Evolutionary conservation across 2,797 vertebrate species (phyloP).

Genomic region (Cuniculus paca): DNA sequence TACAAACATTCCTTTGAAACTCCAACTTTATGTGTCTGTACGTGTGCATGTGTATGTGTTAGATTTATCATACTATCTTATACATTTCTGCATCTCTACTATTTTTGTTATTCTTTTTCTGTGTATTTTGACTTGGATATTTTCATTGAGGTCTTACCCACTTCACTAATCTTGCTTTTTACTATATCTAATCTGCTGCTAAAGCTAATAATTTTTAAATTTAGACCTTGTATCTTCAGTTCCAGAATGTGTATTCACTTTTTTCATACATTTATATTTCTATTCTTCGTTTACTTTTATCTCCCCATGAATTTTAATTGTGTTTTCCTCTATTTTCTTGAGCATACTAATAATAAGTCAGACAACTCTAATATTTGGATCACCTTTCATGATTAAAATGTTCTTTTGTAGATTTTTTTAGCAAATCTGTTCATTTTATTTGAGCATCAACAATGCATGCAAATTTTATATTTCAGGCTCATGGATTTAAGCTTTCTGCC

Average conservation of each 20-base stretch:
- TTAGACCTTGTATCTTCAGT: background rate
- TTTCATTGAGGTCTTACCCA: slow-evolving; percentile 30
- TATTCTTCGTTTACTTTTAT: background rate
- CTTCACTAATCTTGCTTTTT: slow-evolving; percentile 8
- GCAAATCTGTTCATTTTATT: background rate
- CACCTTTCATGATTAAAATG: background rate
- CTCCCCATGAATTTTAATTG: background rate
- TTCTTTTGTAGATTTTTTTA: background rate
- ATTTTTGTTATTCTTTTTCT: background rate
- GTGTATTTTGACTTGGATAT: background rate
- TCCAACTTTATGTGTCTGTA: background rate
- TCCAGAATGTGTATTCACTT: slow-evolving; percentile 8
- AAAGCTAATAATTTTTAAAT: background rate
- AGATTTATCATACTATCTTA: background rate
- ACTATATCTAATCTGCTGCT: background rate
- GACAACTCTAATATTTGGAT: background rate
- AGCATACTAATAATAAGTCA: slow-evolving; percentile 13
- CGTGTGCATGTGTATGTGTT: background rate
- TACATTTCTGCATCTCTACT: background rate
- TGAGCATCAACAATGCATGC: background rate
- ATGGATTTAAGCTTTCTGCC: background rate
- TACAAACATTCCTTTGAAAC: background rate
- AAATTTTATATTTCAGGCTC: background rate
- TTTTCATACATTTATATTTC: background rate
- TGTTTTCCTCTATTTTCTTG: slow-evolving; percentile 8